Percentiles rank a stretch among this genome's conserved stretches.
Conservation (phyloP, 2,113 vertebrate species). For the Nothocercus julius region DNA sequence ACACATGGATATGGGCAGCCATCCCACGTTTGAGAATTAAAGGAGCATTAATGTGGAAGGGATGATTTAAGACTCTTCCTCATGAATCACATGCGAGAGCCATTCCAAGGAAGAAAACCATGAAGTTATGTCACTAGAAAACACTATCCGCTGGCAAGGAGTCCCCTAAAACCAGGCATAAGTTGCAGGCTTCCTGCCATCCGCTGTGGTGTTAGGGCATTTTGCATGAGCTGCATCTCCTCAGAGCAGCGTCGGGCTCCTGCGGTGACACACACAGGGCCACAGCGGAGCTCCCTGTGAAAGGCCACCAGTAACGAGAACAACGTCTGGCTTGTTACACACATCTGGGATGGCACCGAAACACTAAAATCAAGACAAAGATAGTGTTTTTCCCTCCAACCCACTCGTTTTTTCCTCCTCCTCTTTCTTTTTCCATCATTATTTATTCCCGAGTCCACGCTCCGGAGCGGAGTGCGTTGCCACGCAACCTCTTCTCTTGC, state of each 20-base stretch:
- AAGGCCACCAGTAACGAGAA: neutral
- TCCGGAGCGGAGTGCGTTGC: neutral
- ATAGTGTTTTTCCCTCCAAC: neutral
- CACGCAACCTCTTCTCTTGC: neutral
- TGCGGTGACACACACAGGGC: neutral
- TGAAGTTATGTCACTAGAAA: neutral
- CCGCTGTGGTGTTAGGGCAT: neutral
- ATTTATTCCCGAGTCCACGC: neutral
- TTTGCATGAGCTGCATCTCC: neutral
- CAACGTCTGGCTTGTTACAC: conserved; percentile 36
- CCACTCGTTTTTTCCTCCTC: conserved; percentile 1
- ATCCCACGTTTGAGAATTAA: neutral
- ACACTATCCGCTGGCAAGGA: neutral
- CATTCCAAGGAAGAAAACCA: neutral
- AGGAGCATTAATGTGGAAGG: neutral
- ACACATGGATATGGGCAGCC: neutral
- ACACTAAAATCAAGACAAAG: conserved; percentile 43
- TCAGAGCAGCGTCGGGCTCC: neutral
- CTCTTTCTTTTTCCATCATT: conserved; percentile 25
- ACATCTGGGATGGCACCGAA: conserved; percentile 23
- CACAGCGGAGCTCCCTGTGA: neutral
- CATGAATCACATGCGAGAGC: too few species aligned
- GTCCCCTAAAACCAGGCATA: neutral
- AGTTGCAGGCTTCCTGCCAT: neutral
- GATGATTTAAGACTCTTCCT: too few species aligned